Percentiles rank a stretch among this genome's conserved stretches.
Evolutionary conservation across 1,140 invertebrate genomes (phyloP).

Genomic region (Eciton burchellii): DNA sequence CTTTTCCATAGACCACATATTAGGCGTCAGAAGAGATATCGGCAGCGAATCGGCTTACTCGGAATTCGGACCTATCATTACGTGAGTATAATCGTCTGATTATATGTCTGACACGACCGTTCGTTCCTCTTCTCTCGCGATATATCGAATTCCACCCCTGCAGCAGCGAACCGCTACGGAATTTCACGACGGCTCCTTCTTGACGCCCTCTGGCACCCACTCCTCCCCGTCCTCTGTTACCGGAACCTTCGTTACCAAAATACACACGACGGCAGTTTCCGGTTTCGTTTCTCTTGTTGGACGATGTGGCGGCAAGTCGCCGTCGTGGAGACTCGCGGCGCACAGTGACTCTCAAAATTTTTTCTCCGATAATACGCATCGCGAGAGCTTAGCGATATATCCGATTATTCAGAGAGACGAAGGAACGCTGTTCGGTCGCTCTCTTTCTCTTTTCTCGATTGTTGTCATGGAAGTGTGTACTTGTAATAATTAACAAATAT

Average conservation of each 20-base stretch:
- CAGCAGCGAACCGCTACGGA: constrained; percentile 5
- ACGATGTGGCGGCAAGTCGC: constrained; percentile 23
- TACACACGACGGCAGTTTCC: constrained; percentile 66
- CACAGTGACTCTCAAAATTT: constrained; percentile 57
- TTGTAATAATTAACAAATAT: neutral
- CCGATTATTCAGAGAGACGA: neutral
- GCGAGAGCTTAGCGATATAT: neutral
- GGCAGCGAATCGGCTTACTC: constrained; percentile 55
- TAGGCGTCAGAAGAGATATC: constrained; percentile 20
- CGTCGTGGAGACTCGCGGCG: constrained; percentile 40
- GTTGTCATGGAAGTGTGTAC: neutral
- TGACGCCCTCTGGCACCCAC: neutral
- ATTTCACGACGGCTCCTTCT: constrained; percentile 30
- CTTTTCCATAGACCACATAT: constrained; percentile 63
- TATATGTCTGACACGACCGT: constrained; percentile 67
- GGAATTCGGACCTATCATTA: constrained; percentile 69
- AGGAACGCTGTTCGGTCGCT: too few species aligned
- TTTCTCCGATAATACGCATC: neutral
- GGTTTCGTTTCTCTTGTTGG: constrained; percentile 69
- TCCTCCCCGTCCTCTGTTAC: constrained; percentile 5
- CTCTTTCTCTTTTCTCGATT: too few species aligned
- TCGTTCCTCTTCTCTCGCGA: neutral
- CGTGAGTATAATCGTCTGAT: constrained; percentile 69
- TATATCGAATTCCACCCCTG: constrained; percentile 30
- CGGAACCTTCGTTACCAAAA: constrained; percentile 67